Conservation (phyloP, 2,888 invertebrate species). For the Zaprionus bogoriensis region DNA sequence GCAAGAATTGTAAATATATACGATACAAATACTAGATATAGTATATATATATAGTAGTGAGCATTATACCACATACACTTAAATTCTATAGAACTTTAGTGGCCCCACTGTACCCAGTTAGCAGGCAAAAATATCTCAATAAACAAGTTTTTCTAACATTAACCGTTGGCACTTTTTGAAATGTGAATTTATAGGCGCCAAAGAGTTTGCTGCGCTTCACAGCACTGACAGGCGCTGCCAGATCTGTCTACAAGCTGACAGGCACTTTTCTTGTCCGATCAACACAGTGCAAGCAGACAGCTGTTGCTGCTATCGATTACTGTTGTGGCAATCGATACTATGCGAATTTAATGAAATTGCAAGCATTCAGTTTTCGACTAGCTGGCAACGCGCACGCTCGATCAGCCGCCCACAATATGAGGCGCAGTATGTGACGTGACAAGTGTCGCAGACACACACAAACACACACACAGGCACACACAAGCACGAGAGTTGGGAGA, state of each 20-base stretch:
- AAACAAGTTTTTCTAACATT: conserved; percentile 68
- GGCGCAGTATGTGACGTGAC: conserved; percentile 45
- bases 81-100: conserved; percentile 45
- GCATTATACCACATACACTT: conserved; percentile 51
- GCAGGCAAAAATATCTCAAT: conserved; percentile 66
- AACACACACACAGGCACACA: neutral
- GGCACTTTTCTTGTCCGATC: conserved; percentile 14
- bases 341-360: neutral
- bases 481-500: conserved; percentile 5
- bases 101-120: conserved; percentile 63
- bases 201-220: neutral
- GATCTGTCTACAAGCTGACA: neutral
- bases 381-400: conserved; percentile 38
- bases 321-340: neutral
- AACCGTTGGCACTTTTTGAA: no score
- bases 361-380: conserved; percentile 3
- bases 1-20: conserved; percentile 58
- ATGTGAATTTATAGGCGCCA: neutral
- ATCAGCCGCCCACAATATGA: conserved; percentile 45
- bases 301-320: conserved; percentile 16
- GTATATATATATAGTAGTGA: conserved; percentile 12
- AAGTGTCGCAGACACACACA: conserved; percentile 28
- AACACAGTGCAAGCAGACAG: neutral
- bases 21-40: conserved; percentile 45
- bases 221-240: conserved; percentile 11